phyloP scores from a whole-genome alignment of 1,140 invertebrate genomes.

The Catajapyx aquilonaris region DNA sequence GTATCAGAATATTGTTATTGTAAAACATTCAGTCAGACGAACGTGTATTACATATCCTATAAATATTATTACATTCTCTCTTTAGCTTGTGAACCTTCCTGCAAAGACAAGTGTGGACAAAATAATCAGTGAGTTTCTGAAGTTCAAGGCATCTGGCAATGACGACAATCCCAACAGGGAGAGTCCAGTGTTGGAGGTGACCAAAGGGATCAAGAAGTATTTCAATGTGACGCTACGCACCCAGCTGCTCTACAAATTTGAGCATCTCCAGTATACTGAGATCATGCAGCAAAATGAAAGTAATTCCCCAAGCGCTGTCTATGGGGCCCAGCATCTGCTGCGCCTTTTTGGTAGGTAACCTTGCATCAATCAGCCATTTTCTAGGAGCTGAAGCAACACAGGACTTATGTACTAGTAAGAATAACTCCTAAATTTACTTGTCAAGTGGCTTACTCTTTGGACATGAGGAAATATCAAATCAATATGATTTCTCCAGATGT shows the following conservation, averaged over 20 bases:
- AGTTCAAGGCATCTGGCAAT: conserved; percentile 57
- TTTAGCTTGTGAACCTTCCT: conserved; percentile 51
- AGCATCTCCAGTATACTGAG: conserved; percentile 74
- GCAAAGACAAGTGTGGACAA: conserved; percentile 65
- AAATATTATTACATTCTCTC: conserved; percentile 7
- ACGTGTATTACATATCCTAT: no score
- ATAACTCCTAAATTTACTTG: no score
- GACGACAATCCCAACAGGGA: conserved; percentile 62
- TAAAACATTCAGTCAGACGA: no score
- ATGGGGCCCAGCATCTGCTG: conserved; percentile 76
- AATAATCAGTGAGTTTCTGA: conserved; percentile 77
- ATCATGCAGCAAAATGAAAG: conserved; percentile 58
- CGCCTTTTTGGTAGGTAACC: conserved; percentile 54
- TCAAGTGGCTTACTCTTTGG: no score
- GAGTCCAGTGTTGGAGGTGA: conserved; percentile 56
- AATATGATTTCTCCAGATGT: no score
- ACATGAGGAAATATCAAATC: no score
- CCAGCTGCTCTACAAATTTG: conserved; percentile 86
- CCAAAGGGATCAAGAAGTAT: conserved; percentile 75
- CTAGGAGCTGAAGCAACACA: no score
- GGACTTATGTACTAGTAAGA: no score
- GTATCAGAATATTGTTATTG: no score
- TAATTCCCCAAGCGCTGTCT: conserved; percentile 57
- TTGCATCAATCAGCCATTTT: no score
- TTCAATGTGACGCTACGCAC: conserved; percentile 87